phyloP scores from a whole-genome alignment of 2,797 vertebrate species.

The Ciconia nigra region DNA sequence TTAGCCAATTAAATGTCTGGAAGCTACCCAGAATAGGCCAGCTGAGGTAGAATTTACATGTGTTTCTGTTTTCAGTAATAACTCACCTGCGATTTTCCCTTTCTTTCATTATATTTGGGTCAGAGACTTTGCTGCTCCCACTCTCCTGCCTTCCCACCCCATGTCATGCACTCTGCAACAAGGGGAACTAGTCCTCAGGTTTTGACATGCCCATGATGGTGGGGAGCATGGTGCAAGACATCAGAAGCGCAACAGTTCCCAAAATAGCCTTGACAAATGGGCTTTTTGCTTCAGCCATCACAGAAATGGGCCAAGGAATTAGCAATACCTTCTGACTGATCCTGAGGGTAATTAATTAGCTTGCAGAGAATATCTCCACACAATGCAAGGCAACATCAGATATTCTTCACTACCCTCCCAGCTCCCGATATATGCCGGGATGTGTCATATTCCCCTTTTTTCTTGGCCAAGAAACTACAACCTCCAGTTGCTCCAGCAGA shows the following conservation, averaged over 20 bases:
- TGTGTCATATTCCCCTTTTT: not conserved
- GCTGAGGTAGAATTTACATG: not conserved
- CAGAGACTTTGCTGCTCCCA: not conserved
- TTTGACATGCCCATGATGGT: not conserved
- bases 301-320: not conserved
- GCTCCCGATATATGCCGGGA: not conserved
- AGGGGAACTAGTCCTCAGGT: not conserved
- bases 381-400: not conserved
- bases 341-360: not conserved
- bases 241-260: not conserved
- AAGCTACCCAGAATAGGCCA: not conserved
- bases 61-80: not conserved
- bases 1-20: not conserved
- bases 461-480: not conserved
- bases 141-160: not conserved
- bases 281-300: not conserved
- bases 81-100: not conserved
- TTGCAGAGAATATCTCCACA: not conserved
- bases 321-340: not conserved
- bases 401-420: not conserved
- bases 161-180: not conserved
- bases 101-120: not conserved
- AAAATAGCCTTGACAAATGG: not conserved
- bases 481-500: not conserved
- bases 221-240: fast-evolving